Evolutionary conservation across 2,113 vertebrate genomes (phyloP).

Genomic region (Gambusia affinis): DNA sequence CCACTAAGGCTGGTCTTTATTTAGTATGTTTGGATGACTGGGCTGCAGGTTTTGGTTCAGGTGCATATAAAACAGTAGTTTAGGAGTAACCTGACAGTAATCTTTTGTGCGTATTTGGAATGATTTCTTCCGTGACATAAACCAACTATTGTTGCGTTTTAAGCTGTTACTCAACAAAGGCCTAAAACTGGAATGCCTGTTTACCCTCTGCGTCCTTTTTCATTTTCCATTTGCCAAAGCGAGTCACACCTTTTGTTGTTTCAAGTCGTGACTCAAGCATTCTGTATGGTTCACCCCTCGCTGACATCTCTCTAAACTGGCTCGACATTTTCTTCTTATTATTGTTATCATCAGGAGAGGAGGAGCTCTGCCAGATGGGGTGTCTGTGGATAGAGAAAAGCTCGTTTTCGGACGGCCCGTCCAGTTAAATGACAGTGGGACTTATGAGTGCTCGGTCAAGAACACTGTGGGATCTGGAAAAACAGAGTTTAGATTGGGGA

Average conservation of each 20-base stretch:
- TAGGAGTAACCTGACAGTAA: slow-evolving; percentile 28
- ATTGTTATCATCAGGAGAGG: slow-evolving; percentile 75
- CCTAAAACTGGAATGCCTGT: not conserved
- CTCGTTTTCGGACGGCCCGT: slow-evolving; percentile 82
- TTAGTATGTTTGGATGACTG: slow-evolving; percentile 26
- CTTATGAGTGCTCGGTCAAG: slow-evolving; percentile 82
- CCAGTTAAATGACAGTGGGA: slow-evolving; percentile 77
- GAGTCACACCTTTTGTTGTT: slow-evolving; percentile 26
- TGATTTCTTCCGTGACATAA: slow-evolving; percentile 17
- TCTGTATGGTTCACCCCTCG: slow-evolving; percentile 1
- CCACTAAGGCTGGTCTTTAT: slow-evolving; percentile 34
- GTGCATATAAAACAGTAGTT: slow-evolving; percentile 42
- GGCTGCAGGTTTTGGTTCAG: slow-evolving; percentile 41
- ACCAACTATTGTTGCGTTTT: slow-evolving; percentile 22
- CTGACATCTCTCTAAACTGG: not conserved
- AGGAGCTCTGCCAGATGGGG: slow-evolving; percentile 78
- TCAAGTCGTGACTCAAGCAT: slow-evolving; percentile 21
- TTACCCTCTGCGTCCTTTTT: not conserved
- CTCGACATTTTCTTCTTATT: not conserved
- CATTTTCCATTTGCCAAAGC: not conserved
- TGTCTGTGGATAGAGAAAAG: slow-evolving; percentile 67
- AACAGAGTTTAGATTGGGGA: slow-evolving; percentile 61
- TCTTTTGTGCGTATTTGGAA: slow-evolving; percentile 9
- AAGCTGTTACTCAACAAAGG: not conserved
- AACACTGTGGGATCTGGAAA: slow-evolving; percentile 79